Evolutionary conservation across 2,797 vertebrate genomes (phyloP).

Genomic region (Myotis findleyi): DNA sequence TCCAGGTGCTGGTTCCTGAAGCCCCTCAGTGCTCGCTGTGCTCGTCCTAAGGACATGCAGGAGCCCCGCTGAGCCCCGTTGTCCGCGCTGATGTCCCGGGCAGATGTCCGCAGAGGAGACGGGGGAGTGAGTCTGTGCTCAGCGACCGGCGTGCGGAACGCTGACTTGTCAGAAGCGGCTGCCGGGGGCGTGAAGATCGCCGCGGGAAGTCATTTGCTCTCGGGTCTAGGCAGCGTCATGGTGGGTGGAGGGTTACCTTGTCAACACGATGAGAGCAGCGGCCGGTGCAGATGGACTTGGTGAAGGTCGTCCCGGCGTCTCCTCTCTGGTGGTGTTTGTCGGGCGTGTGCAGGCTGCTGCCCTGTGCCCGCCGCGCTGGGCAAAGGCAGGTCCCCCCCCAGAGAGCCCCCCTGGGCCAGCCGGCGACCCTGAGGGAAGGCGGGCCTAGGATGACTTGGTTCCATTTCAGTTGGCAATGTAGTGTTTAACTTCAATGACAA

Average conservation of each 20-base stretch:
- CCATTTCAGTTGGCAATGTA: slow-evolving; percentile 62
- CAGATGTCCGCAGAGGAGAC: background rate
- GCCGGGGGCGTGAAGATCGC: no score
- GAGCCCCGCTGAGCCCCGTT: background rate
- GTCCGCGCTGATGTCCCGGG: background rate
- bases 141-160: background rate
- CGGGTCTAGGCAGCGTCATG: background rate
- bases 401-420: background rate
- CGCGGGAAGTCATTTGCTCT: background rate
- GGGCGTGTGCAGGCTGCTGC: background rate
- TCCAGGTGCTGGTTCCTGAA: background rate
- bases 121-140: accelerated
- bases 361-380: background rate
- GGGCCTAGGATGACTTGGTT: slow-evolving; percentile 44
- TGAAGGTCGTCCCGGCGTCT: background rate
- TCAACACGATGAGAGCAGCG: background rate
- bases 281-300: accelerated
- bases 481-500: slow-evolving; percentile 75
- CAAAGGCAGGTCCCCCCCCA: no score
- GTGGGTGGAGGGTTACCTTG: background rate
- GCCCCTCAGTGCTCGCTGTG: background rate
- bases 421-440: background rate
- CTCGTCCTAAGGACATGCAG: background rate
- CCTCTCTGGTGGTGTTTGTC: background rate
- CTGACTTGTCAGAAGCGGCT: no score